Evolutionary conservation across 92 coral and sea anemone species (phyloP), one percentile per base, ranked within the genome.

Genomic region (Nematostella vectensis): DNA sequence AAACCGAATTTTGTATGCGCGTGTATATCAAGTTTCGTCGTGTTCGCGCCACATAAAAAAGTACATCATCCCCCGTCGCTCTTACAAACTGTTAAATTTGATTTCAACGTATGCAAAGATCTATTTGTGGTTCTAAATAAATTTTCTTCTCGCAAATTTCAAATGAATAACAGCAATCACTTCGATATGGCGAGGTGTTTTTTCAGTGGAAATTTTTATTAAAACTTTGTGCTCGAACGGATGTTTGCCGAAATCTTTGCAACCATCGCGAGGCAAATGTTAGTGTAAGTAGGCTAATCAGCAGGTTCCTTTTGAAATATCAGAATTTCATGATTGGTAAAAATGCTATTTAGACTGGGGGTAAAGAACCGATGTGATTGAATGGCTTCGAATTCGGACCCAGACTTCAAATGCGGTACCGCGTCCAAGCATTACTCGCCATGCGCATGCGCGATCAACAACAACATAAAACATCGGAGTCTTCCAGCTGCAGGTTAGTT

Each of bases 271-370:
- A 61, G 69, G 61, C 56, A 63, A 61, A 68, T 75, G 95, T 80
- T 84, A 53, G 88, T 70, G 56, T 81, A 76, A 72, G 79, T 57
- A 57, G 78, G 53, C 69, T 45, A 22, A 48, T 42, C 75, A 75
- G 94, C 88, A 84, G 88, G 94, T 80, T 65, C 83, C 59, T 74
- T 70, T 62, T 47, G 61, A 79, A 79, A 80, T 70, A 61, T 53
- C 61, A 66, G 66, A 80, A 59, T 63, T 69, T 63, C 68, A 31
- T 57, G 39, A 44, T 37, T 58, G 16, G 49, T 54, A 62, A 65
- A 57, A 63, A 42, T 54, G 50, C 63, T 61, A 77, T 71, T 66
- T 47, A 45, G 44, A 63, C 16, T 51, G 69, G 58, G 57, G 44
- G 22, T 39, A 38, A 27, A 61, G 25, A 39, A 22, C 25, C 11